Base-by-base conservation (phyloP, 2,888 invertebrate species). In the Danaus chrysippus region DNA sequence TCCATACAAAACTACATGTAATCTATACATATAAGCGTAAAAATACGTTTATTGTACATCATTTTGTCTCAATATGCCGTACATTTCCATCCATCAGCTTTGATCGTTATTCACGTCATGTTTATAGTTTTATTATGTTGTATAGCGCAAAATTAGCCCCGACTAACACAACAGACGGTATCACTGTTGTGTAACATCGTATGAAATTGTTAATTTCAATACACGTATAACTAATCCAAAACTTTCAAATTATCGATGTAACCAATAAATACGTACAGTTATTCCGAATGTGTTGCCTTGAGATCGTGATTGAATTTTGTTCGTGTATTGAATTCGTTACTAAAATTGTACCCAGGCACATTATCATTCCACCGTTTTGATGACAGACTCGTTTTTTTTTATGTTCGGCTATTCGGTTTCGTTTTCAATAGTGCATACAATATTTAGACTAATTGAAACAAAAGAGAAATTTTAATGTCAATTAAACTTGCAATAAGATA, bases 251-350 rank as follows among this genome's bases (percentile, higher is more conserved):
- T 65, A 56, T 64, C 65, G 68, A 58, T 64, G 59, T 61, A 65
- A 60, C 64, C 61, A 62, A 66, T 66, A 64, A 65, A 65, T 59
- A 43, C 64, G 56, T 43, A 49, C 62, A 58, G 61, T 60, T 65
- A 71, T 71, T 69, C 71, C 66, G 61, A 68, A 65, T 68, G 66
- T 66, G 71, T 71, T 67, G 67, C 70, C 69, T 70, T 71, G 69
- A 67, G 64, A 62, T 70, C 69, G 71, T 71, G 71, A 70, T 71
- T 65, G 70, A 68, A 68, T 68, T 62, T 63, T 61, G 63, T 60
- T 69, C 70, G 71, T 70, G 70, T 63, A 68, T 65, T 61, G 71
- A 62, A 67, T 70, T 66, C 44, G 65, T 59, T 66, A 65, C 62
- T 68, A 54, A 57, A 44, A 52, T 58, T 58, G 58, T 52, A 49